These are phyloP conservation scores for Cylindroiulus punctatus DNA, from an alignment of 2,888 invertebrate species.

Conservation along the genomic window DNA sequence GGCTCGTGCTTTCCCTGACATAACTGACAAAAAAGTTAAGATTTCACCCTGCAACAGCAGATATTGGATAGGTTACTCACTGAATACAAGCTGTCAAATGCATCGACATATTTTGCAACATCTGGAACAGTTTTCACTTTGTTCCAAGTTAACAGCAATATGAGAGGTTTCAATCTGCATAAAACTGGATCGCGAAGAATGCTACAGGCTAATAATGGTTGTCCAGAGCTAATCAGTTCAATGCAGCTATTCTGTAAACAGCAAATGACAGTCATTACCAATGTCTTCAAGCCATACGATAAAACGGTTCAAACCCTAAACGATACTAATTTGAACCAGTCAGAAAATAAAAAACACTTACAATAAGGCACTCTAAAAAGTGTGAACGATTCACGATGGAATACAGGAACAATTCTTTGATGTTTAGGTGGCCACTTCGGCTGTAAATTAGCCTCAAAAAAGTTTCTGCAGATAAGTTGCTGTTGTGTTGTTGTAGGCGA, in stretches of 20 bases:
- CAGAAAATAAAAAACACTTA: neutral
- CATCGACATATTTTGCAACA: slow-evolving; percentile 12
- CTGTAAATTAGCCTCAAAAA: slow-evolving; percentile 49
- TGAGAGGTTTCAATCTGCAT: slow-evolving; percentile 46
- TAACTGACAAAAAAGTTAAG: too few relatives aligned
- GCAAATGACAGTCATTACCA: neutral
- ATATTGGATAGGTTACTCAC: neutral
- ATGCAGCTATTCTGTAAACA: slow-evolving; percentile 50
- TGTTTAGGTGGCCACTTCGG: slow-evolving; percentile 23
- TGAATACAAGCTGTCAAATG: slow-evolving; percentile 47
- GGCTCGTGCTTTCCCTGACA: too few relatives aligned
- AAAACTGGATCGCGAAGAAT: neutral
- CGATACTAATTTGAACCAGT: too few relatives aligned
- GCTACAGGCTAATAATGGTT: slow-evolving; percentile 49
- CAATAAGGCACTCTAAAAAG: slow-evolving; percentile 51
- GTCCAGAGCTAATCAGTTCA: slow-evolving; percentile 52
- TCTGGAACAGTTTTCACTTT: slow-evolving; percentile 34
- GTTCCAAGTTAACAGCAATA: slow-evolving; percentile 52
- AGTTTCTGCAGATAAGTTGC: slow-evolving; percentile 45
- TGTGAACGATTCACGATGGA: slow-evolving; percentile 36
- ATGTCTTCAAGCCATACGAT: too few relatives aligned
- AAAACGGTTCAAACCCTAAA: too few relatives aligned
- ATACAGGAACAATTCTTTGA: slow-evolving; percentile 50
- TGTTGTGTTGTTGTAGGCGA: slow-evolving; percentile 33
- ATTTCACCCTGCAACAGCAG: too few relatives aligned